Base-by-base conservation (phyloP, 1,140 invertebrate genomes). In the Procambarus virginalis region DNA sequence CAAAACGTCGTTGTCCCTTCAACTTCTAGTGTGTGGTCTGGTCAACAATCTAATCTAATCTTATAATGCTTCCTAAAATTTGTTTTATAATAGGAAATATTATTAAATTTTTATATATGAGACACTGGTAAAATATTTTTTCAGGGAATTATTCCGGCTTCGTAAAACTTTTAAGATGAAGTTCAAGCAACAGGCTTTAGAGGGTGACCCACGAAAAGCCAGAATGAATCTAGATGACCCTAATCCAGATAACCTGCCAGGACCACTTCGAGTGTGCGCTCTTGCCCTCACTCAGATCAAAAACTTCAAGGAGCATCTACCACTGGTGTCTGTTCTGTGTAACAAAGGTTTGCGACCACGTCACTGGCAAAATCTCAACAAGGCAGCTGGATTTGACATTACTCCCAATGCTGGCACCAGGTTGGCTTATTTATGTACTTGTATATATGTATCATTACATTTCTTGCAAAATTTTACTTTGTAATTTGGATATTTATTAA, bases 341-440 rank as follows among this genome's bases (percentile, higher is more conserved):
- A 98, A 98, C 94, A 96, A 97, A 60, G 97, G 97, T 0, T 93
- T 99, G 82, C 94, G 96, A n/a, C 96, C 97, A 92, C 95, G 97
- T 55, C 98, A 99, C 94, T 99, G 98, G 98, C 96, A 97, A 90
- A 96, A 98, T 93, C 98, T 99, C 96, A 97, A 97, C 0, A 94
- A 95, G 58, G 96, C 98, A 77, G 96, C 97, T 20, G 97, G 96
- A 2, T 96, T 96, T 93, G 96, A 97, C 93, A 94, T 99, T 55
- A 97, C 97, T 6, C 98, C 98, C 0, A 96, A 97, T 94, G 96
- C 97, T 91, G 96, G 97, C 97, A 97, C 64, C 94, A 92, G 90
- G 86, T 92, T 6, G 94, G 68, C 22, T 22, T 73, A 22, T 34
- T 34, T 34, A 34, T 34, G 34, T 34, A 34, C 34, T 34, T 34